Base-by-base conservation (phyloP, 2,797 vertebrate species). In the Hylomyscus alleni region DNA sequence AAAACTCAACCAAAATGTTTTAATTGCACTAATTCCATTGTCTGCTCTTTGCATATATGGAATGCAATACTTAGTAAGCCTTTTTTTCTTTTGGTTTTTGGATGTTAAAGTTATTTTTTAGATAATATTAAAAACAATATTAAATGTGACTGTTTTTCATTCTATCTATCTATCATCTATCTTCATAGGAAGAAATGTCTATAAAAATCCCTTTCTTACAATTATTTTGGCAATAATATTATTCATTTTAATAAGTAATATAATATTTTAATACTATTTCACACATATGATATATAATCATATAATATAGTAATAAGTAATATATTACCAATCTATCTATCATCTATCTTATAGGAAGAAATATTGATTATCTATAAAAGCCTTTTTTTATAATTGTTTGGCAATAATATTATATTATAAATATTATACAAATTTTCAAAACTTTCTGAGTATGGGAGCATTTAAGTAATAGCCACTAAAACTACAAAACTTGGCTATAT, bases 91-190 rank as follows among this genome's bases (percentile, higher is more conserved):
- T 67, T 34, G 13, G 65, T 1, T 72, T 72, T 72, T 72, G 19
- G n/a, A 4, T 37, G 2, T 37, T 72, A 69, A 34, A 69, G 15
- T 19, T 19, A 19, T 2, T n/a, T 69, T 69, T 69, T 69, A 34
- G 69, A 50, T 15, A 44, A 75, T 94, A 77, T 69, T 62, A 95
- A 82, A 88, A 87, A 34, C 73, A 78, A 91, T 94, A 77, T 72
- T n/a, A 81, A 92, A 58, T 90, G 34, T 93, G 20, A 65, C 3
- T 69, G 29, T 19, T 60, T 44, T 82, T 81, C 52, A 82, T 60
- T 60, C 24, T 58, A 14, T 82, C 24, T 14, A 1, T 58, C 6
- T 58, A 81, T 37, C 12, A 15, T 76, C 13, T 76, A 76, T 47
- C 8, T 17, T 78, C 1, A 82, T 40, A n/a, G 50, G 24, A 89